Base-by-base conservation (phyloP, 2,113 vertebrate genomes). In the Rhagologus leucostigma region DNA sequence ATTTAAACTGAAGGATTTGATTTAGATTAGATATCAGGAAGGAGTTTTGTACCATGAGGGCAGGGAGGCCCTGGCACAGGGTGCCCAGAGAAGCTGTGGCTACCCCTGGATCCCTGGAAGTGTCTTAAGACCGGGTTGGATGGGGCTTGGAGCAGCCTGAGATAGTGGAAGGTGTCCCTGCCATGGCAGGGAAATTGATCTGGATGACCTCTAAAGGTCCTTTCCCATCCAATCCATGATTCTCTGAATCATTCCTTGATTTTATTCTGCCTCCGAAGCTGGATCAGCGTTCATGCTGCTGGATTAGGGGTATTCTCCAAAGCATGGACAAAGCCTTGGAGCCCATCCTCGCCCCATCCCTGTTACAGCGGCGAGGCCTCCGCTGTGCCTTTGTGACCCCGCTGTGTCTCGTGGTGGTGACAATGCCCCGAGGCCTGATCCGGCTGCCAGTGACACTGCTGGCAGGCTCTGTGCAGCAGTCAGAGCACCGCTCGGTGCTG, bases 141-240 rank as follows among this genome's bases (percentile, higher is more conserved):
- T 0, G 1, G 71, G 32, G 44, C 14, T 77, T 33, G 55, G 53
- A 75, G 37, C 27, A 1, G 0, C 32, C 32, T 50, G 76, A 42
- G 37, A 13, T 0, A 10, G 46, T 16, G 18, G 9, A 0, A 52
- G 3, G 0, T 37, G 32, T 23, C 59, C 22, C 22, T 65, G 21
- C 17, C 41, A 3, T 16, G 12, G 39, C n/a, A 47, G 29, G 24
- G n/a, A 16, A 35, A 3, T 35, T 44, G 64, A 22, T 35, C 24
- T 17, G 5, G 24, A 26, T 16, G 4, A 24, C n/a, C 20, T 69
- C 35, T 27, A 27, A 18, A 47, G 6, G 9, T 55, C n/a, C 17
- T 53, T 76, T 60, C 16, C 30, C 14, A 32, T 26, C 55, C 70
- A 69, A 3, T 23, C n/a, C 3, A 4, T 11, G 41, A 27, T 35